Conservation (phyloP, 2,888 invertebrate species). For the Calameuta pallipes region DNA sequence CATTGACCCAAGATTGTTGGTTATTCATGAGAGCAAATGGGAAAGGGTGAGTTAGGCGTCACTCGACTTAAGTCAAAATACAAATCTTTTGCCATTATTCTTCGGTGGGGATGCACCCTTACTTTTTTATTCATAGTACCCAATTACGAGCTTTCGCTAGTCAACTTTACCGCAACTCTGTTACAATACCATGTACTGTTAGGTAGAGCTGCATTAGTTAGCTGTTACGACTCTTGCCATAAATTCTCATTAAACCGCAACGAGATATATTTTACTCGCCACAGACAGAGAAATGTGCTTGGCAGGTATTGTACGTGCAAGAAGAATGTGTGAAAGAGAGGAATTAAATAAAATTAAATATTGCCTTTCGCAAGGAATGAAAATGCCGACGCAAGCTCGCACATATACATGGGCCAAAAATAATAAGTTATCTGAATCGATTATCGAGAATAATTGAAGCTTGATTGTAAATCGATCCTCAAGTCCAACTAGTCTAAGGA, state of each 20-base stretch:
- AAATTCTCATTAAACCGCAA: not conserved
- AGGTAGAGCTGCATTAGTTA: not conserved
- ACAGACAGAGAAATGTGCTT: not conserved
- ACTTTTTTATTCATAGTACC: not conserved
- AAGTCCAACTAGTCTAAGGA: not conserved
- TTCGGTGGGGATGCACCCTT: not conserved
- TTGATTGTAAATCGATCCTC: not conserved
- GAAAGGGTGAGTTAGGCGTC: not conserved
- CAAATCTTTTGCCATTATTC: not conserved
- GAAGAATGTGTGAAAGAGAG: not conserved
- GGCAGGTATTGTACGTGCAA: not conserved
- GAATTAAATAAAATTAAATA: not conserved
- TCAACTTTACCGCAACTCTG: not conserved
- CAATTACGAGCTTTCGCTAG: not conserved
- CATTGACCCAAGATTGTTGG: not conserved
- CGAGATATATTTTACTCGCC: not conserved
- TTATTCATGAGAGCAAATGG: not conserved
- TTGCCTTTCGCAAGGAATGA: not conserved
- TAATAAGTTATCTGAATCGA: not conserved
- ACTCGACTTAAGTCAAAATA: not conserved
- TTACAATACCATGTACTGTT: not conserved
- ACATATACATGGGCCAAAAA: not conserved
- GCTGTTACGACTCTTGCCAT: not conserved
- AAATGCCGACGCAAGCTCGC: not conserved
- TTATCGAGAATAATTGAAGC: not conserved